A percentile compares a stretch with the other conserved stretches of the same genome.
phyloP scores from a whole-genome alignment of 2,113 vertebrate genomes.

The Micromys minutus region DNA sequence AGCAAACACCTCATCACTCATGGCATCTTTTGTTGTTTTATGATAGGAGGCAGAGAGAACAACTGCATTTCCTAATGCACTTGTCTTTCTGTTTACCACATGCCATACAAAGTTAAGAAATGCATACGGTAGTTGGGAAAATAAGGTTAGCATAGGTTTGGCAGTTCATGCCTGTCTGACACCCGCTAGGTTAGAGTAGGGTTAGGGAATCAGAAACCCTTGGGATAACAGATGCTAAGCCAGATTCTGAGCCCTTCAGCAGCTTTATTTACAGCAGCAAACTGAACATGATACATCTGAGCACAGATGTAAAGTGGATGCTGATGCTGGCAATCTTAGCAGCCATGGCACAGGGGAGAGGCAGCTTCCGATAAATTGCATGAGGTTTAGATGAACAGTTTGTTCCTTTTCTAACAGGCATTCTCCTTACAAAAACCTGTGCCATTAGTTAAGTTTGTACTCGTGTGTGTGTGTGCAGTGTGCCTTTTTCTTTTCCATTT shows the following conservation, averaged over 20 bases:
- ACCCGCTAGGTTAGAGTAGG: background rate
- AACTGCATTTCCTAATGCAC: slow-evolving; percentile 8
- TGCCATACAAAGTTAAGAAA: slow-evolving; percentile 28
- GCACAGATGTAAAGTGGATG: background rate
- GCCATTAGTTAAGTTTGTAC: slow-evolving; percentile 1
- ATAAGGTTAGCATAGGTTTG: background rate
- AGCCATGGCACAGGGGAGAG: background rate
- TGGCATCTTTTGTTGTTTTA: slow-evolving; percentile 26
- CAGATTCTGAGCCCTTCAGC: background rate
- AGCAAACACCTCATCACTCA: slow-evolving; percentile 5
- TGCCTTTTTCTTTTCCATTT: background rate
- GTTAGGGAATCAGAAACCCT: background rate
- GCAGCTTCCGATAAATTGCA: background rate
- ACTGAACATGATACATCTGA: background rate
- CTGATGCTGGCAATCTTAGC: background rate
- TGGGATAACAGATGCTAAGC: background rate
- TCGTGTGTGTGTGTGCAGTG: background rate
- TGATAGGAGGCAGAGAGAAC: slow-evolving; percentile 17
- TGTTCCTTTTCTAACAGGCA: background rate
- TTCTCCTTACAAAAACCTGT: background rate
- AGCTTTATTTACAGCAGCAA: background rate
- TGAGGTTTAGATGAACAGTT: background rate
- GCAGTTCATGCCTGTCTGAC: background rate
- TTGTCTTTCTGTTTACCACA: slow-evolving; percentile 41
- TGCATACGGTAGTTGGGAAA: background rate